Evolutionary conservation across 1,140 invertebrate species (phyloP), one percentile per base, ranked within the genome.

Genomic region (Diachasmimorpha longicaudata): DNA sequence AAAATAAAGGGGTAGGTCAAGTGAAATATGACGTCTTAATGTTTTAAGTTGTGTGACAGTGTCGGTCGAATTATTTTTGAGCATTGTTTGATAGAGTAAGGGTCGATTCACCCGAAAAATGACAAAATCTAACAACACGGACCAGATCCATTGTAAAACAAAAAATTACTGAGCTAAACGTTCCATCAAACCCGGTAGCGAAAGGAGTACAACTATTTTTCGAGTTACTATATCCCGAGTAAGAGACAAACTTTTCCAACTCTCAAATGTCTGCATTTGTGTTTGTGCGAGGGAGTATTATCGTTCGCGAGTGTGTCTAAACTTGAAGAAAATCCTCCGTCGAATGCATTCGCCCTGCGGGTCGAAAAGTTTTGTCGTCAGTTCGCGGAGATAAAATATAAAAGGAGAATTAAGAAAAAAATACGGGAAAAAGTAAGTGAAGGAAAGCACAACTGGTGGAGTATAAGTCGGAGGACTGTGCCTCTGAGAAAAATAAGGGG

Each of bases 341-440:
- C 71, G 73, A 76, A 79, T 79, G 71, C 78, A 73, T 73, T 70
- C 69, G 36, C 77, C 73, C 73, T 19, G 42, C 73, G 73, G 73
- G 73, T 76, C 74, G 52, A 76, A 76, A 78, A 78, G 74, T 78
- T 78, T 78, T 76, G 74, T 78, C 77, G 74, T 73, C 73, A 42
- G 55, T 44, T 68, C 69, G 10, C 31, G 16, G 63, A 74, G 66
- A 75, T 75, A 75, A 68, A 74, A 74, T 31, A 72, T 42, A 72
- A 74, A 74, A 67, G 72, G 21, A 63, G 23, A 31, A 63, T 63
- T 23, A 63, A 36, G 13, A 74, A 44, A 46, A 48, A 46, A n/a
- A 46, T 23, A 31, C 10, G 73, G 68, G 25, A 48, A 75, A 44
- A 36, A 66, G 73, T 75, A 75, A 75, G 67, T 69, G 39, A 66